phyloP scores from a whole-genome alignment of 64 coral and sea anemone genomes.

The Montipora sp. region DNA sequence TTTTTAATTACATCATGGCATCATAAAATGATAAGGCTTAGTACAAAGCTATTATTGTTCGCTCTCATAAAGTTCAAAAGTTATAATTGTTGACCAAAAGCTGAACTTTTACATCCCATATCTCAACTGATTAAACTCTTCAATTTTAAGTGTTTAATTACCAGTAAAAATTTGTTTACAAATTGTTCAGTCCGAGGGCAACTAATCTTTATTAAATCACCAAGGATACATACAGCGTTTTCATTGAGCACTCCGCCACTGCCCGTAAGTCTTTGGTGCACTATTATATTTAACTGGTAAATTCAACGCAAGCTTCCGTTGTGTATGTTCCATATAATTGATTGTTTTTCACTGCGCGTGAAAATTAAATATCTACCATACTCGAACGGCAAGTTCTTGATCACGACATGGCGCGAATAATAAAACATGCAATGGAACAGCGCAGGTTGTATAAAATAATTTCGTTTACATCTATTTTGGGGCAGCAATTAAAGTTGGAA shows the following conservation, averaged over 20 bases:
- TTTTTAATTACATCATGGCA: constrained; percentile 27
- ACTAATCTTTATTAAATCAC: constrained; percentile 19
- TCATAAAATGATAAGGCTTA: not conserved
- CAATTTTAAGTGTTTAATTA: constrained; percentile 32
- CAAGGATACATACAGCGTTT: not conserved
- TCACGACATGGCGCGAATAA: not conserved
- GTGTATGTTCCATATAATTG: no score
- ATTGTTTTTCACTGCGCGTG: not conserved
- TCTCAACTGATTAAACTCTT: not conserved
- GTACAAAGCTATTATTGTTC: not conserved
- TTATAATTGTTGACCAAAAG: constrained; percentile 19
- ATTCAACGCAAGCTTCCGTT: not conserved
- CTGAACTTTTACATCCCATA: not conserved
- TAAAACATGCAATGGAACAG: constrained; percentile 34
- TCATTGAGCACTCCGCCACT: not conserved
- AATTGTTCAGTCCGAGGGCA: not conserved
- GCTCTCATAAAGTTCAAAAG: constrained; percentile 3
- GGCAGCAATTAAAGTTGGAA: constrained; percentile 27
- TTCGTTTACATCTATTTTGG: constrained; percentile 24
- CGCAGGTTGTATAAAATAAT: not conserved
- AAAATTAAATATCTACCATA: not conserved
- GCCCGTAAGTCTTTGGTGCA: not conserved
- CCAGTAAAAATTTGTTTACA: constrained; percentile 6
- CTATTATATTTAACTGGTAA: not conserved
- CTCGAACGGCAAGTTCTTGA: not conserved